Evolutionary conservation across 2,888 invertebrate species (phyloP).

Genomic region (Agriopis aurantiaria): DNA sequence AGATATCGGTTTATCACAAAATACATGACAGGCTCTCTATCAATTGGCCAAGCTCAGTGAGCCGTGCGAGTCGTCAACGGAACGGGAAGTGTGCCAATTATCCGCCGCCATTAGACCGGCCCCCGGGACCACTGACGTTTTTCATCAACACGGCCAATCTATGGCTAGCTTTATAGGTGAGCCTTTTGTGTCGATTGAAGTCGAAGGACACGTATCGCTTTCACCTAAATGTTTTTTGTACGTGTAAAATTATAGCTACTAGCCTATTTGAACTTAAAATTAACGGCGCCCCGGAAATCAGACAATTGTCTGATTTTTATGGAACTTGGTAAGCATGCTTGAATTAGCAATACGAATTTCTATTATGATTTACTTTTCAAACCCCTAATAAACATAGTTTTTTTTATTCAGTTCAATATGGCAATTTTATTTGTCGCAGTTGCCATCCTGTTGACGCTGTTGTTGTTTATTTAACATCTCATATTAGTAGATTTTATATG

Average conservation of each 20-base stretch:
- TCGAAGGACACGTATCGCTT: constrained; percentile 19
- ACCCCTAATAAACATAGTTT: no score
- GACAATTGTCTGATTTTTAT: no score
- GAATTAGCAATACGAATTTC: no score
- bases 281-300: neutral
- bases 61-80: constrained; percentile 57
- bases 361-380: no score
- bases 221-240: constrained; percentile 1
- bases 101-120: constrained; percentile 55
- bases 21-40: constrained; percentile 54
- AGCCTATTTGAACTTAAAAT: neutral
- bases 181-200: constrained; percentile 22
- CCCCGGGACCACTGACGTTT: constrained; percentile 52
- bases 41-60: constrained; percentile 53
- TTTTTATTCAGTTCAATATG: no score
- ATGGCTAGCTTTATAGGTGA: constrained; percentile 24
- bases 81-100: constrained; percentile 68
- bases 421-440: no score
- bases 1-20: constrained; percentile 40
- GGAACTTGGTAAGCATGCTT: no score
- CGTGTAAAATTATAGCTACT: neutral
- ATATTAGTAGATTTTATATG: no score
- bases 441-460: no score
- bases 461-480: no score
- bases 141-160: constrained; percentile 48